phyloP scores from a whole-genome alignment of 2,888 invertebrate genomes.

The Epistrophella euchroma region DNA sequence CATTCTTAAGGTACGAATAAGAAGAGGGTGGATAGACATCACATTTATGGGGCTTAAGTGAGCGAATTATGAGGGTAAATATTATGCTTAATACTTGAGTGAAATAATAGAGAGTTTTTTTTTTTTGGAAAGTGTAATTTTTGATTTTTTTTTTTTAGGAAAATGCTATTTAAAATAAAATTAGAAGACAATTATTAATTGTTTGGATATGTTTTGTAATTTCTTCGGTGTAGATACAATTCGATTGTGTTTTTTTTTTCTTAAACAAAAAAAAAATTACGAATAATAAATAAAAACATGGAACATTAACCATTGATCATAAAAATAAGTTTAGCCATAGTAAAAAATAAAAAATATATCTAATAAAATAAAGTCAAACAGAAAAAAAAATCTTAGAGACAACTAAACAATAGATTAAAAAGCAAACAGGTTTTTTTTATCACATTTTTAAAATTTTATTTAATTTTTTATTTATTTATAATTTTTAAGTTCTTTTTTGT shows the following conservation, averaged over 20 bases:
- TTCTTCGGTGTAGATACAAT: constrained; percentile 53
- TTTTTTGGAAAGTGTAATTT: constrained; percentile 21
- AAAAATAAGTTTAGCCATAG: constrained; percentile 74
- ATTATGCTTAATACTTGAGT: constrained; percentile 34
- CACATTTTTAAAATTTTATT: constrained; percentile 61
- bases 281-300: constrained; percentile 40
- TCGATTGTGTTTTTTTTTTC: constrained; percentile 50
- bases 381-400: background rate
- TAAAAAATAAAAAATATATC: constrained; percentile 68
- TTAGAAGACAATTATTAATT: constrained; percentile 7
- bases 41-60: constrained; percentile 66
- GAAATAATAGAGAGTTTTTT: constrained; percentile 19
- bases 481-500: constrained; percentile 56
- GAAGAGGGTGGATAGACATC: constrained; percentile 66
- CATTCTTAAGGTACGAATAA: constrained; percentile 64
- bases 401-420: constrained; percentile 72
- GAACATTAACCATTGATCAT: constrained; percentile 68
- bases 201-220: background rate
- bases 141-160: constrained; percentile 29
- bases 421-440: constrained; percentile 53
- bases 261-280: constrained; percentile 59
- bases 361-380: constrained; percentile 39
- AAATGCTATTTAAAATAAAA: constrained; percentile 42
- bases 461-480: constrained; percentile 53
- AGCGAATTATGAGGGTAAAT: constrained; percentile 60